A percentile compares a stretch with the other conserved stretches of the same genome.
Evolutionary conservation across 2,113 vertebrate species (phyloP).

Genomic region (Diglossa brunneiventris): DNA sequence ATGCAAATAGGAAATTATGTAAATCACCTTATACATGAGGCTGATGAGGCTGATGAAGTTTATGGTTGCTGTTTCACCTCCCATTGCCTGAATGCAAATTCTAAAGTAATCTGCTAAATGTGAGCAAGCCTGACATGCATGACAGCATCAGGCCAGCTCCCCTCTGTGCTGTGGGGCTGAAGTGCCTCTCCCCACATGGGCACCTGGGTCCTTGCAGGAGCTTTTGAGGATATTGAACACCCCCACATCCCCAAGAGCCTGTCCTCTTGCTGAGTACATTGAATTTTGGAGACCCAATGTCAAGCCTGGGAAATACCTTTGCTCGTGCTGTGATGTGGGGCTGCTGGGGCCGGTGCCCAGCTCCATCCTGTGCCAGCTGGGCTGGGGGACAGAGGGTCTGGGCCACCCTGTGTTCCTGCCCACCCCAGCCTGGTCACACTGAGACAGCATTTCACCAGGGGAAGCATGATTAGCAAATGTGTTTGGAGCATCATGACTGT

Average conservation of each 20-base stretch:
- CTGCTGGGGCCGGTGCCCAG: fast-evolving
- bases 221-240: too few species aligned
- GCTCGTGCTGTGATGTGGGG: fast-evolving
- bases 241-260: not conserved
- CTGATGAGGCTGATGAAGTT: constrained; percentile 21
- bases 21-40: not conserved
- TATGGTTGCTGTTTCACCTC: not conserved
- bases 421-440: fast-evolving
- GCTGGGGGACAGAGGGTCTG: not conserved
- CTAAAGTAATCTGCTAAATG: not conserved
- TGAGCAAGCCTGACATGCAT: not conserved
- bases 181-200: not conserved
- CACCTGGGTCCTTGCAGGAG: not conserved
- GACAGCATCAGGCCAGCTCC: not conserved
- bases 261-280: not conserved
- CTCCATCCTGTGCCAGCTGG: not conserved
- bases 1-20: constrained; percentile 26
- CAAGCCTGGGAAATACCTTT: fast-evolving
- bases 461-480: fast-evolving
- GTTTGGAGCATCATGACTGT: fast-evolving
- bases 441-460: not conserved
- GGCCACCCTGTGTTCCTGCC: not conserved
- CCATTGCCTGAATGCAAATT: not conserved
- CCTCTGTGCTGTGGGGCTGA: not conserved
- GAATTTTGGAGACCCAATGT: not conserved